These are phyloP conservation scores for Anabacerthia variegaticeps DNA, from an alignment of 2,797 vertebrate genomes.

Conservation along the genomic window DNA sequence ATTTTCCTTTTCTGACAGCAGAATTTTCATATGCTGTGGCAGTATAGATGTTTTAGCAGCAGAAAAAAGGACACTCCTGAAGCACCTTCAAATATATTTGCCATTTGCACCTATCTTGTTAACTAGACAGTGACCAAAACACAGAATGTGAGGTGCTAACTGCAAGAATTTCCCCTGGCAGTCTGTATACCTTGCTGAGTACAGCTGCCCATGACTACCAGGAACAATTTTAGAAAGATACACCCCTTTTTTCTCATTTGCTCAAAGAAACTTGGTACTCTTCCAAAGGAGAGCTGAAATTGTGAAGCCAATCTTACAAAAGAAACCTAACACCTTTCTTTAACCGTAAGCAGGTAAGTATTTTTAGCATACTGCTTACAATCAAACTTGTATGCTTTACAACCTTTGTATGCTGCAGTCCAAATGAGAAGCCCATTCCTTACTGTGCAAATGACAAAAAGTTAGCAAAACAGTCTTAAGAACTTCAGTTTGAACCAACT, in stretches of 20 bases:
- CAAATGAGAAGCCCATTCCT: neutral
- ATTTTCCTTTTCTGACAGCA: neutral
- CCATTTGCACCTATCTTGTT: neutral
- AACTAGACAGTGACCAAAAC: neutral
- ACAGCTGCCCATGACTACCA: neutral
- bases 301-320: neutral
- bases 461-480: neutral
- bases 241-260: neutral
- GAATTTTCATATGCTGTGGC: neutral
- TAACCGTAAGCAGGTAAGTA: neutral
- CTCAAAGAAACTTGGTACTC: neutral
- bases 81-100: neutral
- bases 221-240: neutral
- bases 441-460: neutral
- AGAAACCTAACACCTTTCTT: neutral
- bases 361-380: neutral
- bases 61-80: neutral
- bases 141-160: neutral
- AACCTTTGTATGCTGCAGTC: neutral
- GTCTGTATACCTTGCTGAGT: fast-evolving
- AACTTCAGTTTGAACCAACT: neutral
- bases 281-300: neutral
- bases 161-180: neutral
- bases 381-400: neutral
- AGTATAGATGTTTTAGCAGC: neutral